These are phyloP conservation scores for Coregonus ussuriensis DNA, from an alignment of 2,797 vertebrate species.

Conservation along the genomic window DNA sequence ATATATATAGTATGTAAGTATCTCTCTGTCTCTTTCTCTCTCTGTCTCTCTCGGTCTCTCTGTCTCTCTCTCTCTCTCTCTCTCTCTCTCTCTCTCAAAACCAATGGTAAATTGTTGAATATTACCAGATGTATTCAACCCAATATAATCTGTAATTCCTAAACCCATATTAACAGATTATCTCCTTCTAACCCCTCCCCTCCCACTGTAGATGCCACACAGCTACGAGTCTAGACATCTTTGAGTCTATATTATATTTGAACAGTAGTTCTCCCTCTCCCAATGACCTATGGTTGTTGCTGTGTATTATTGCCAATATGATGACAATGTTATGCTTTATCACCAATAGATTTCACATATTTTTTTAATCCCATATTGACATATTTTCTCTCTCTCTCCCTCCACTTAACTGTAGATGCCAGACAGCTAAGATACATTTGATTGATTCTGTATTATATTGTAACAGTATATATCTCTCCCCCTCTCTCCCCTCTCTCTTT, in stretches of 20 bases:
- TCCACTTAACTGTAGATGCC: neutral
- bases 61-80: too few relatives aligned
- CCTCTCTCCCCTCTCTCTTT: too few relatives aligned
- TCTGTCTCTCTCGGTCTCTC: neutral
- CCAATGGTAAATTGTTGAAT: neutral
- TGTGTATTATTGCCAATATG: neutral
- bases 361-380: neutral
- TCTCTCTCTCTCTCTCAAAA: neutral
- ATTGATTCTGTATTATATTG: neutral
- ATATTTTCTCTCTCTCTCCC: neutral
- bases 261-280: neutral
- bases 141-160: neutral
- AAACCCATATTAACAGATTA: neutral
- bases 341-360: neutral
- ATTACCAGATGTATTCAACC: neutral
- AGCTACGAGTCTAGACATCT: too few relatives aligned
- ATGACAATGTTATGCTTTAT: neutral
- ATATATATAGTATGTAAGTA: constrained; percentile 16
- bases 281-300: neutral
- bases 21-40: constrained; percentile 29
- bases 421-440: neutral
- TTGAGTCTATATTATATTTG: neutral
- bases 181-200: too few relatives aligned
- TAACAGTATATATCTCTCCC: neutral
- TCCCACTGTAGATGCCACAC: too few relatives aligned